Base-by-base conservation (phyloP, 2,113 vertebrate species). In the Corythaixoides concolor region DNA sequence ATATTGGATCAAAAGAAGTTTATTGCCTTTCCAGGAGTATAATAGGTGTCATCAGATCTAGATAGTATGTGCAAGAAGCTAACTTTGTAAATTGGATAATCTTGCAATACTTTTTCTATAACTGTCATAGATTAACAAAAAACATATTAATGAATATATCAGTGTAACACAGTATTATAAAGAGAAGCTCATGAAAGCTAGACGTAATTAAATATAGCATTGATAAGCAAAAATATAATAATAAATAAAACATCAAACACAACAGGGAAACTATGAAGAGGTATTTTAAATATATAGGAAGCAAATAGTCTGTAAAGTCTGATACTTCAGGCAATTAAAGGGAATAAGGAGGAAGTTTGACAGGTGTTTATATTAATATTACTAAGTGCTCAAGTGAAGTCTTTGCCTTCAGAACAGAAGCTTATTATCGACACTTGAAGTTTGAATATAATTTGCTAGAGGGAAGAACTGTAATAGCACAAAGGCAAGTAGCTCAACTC, bases 231-330 rank as follows among this genome's bases (percentile, higher is more conserved):
- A 78, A 63, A 28, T 55, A 41, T 43, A 5, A 67, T 41, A 17
- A 82, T 66, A 94, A 94, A 91, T 77, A 83, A 94, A 94, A 76
- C 35, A 94, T 96, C n/a, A 92, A 95, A 79, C 77, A 37, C 33
- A 73, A 47, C 27, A 82, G 94, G 32, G 10, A 12, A 95, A 64
- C 7, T 21, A 7, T 35, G 43, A 90, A 50, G 22, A 72, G 8
- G 9, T 66, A 33, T 89, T 95, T 93, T 67, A 93, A 82, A 76
- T 75, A 37, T 19, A 81, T 17, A 67, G 30, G 16, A 84, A 94
- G 35, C 1, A 85, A 66, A 81, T 79, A 2, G 62, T 86, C 49
- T 53, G 19, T 50, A 45, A 89, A 81, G 23, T 81, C 74, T 81
- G 45, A 39, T 81, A 55, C 63, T 94, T 88, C 33, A 63, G 69